Base-by-base conservation (phyloP, 2,888 invertebrate species). In the Trachelus iudaicus region DNA sequence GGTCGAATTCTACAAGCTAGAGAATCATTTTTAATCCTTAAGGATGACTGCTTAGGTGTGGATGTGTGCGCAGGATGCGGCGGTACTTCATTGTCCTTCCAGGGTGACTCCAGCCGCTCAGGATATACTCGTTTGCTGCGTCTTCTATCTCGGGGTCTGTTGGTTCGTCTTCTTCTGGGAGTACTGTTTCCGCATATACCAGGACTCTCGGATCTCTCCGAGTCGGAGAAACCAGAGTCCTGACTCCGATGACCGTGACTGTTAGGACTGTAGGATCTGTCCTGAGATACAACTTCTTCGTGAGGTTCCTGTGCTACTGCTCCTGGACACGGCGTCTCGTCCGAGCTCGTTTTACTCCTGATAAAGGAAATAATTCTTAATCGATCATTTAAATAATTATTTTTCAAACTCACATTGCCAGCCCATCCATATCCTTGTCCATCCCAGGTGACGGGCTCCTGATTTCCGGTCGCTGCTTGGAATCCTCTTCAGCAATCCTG, bases 201-300 rank as follows among this genome's bases (percentile, higher is more conserved):
- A 13, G 89, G 88, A 75, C 89, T 89, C 35, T 88, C 86, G n/a
- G 95, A 94, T 84, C 93, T 94, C 86, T 96, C 96, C 0, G 96
- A 95, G 87, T 96, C 96, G 0, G 96, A 96, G 90, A 96, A 96
- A 1, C 96, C 96, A 0, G 96, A 96, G 90, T 96, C 96, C 91
- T 96, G 95, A 87, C 96, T 96, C 81, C 95, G 94, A n/a, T 90
- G 86, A 68, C 89, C 89, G 15, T 88, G 88, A 34, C 88, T 88
- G 69, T 81, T 68, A 34, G 87, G 85, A 80, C 85, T 88, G 79
- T 79, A 83, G 11, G 87, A 77, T 76, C 83, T 80, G 11, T 69
- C 74, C 31, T 77, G 69, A 35, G 30, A n/a, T 1, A 40, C 71
- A 9, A 31, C 73, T 33, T 75, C 56, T 56, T 56, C 23, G 1